A percentile compares a stretch with the other conserved stretches of the same genome.
Evolutionary conservation across 2,797 vertebrate species (phyloP).

Genomic region (Netta rufina): DNA sequence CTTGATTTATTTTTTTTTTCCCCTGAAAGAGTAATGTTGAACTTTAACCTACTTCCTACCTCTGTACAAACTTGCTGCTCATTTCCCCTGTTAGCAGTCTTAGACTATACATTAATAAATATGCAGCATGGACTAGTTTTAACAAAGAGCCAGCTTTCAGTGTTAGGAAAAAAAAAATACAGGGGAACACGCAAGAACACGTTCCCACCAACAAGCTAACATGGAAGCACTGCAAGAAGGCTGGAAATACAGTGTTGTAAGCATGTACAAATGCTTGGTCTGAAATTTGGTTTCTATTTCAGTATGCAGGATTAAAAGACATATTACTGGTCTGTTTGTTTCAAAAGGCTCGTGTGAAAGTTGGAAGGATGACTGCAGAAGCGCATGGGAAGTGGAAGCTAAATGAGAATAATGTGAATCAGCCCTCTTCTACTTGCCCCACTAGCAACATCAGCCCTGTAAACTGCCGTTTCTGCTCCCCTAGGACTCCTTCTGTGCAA

Average conservation of each 20-base stretch:
- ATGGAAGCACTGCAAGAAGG: not conserved
- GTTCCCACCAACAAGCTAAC: not conserved
- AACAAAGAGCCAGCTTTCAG: not conserved
- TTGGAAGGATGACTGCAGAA: not conserved
- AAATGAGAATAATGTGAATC: not conserved
- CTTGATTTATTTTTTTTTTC: not conserved
- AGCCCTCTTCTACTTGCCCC: not conserved
- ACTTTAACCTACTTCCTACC: slow-evolving; percentile 34
- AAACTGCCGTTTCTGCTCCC: not conserved
- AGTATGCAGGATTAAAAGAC: not conserved
- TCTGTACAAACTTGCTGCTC: not conserved
- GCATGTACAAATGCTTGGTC: not conserved
- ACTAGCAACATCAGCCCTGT: not conserved
- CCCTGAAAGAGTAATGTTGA: not conserved
- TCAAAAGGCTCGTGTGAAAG: not conserved
- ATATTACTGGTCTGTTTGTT: not conserved
- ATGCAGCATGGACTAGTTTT: not conserved
- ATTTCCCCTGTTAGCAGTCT: not conserved
- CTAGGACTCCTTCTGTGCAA: not conserved
- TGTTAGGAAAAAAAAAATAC: not conserved
- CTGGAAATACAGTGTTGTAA: not conserved
- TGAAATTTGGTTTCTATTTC: not conserved
- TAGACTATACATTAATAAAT: not conserved
- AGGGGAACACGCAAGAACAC: not conserved
- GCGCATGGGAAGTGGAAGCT: not conserved